phyloP scores from a whole-genome alignment of 2,888 invertebrate genomes.

The Margaritifera margaritifera region DNA sequence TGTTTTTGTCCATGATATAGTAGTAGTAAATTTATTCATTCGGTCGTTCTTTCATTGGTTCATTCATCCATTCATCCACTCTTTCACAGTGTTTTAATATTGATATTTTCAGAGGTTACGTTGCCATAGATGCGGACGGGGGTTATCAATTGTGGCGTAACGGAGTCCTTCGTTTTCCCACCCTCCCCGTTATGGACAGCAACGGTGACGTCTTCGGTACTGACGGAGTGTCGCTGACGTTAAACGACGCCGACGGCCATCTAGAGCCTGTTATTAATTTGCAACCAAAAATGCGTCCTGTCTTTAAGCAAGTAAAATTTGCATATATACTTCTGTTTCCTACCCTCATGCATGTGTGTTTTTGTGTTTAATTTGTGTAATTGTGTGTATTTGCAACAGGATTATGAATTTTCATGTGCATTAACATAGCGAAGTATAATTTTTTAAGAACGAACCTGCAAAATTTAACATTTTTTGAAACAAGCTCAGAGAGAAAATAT shows the following conservation, averaged over 20 bases:
- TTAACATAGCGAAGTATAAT: too few relatives aligned
- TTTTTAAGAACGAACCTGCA: too few relatives aligned
- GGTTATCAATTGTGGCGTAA: slow-evolving; percentile 47
- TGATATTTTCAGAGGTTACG: slow-evolving; percentile 46
- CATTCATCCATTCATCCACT: too few relatives aligned
- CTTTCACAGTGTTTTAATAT: background rate
- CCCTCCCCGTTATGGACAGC: slow-evolving; percentile 51
- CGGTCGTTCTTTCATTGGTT: too few relatives aligned
- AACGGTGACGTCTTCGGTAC: slow-evolving; percentile 51
- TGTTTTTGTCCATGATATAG: too few relatives aligned
- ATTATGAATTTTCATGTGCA: too few relatives aligned
- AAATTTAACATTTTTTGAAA: too few relatives aligned
- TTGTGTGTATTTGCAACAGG: too few relatives aligned
- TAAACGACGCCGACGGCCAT: slow-evolving; percentile 39
- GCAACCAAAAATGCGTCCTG: slow-evolving; percentile 20
- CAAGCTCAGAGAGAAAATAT: too few relatives aligned
- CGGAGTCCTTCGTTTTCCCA: slow-evolving; percentile 37
- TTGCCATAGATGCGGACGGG: slow-evolving; percentile 32
- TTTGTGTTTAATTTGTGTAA: too few relatives aligned
- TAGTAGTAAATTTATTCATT: too few relatives aligned
- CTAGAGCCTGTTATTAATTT: slow-evolving; percentile 33
- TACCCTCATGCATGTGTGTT: background rate
- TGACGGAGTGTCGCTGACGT: slow-evolving; percentile 45
- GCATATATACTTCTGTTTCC: background rate
- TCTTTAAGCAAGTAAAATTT: slow-evolving; percentile 18